Base-by-base conservation (phyloP, 2,113 vertebrate genomes). In the Osmerus mordax region DNA sequence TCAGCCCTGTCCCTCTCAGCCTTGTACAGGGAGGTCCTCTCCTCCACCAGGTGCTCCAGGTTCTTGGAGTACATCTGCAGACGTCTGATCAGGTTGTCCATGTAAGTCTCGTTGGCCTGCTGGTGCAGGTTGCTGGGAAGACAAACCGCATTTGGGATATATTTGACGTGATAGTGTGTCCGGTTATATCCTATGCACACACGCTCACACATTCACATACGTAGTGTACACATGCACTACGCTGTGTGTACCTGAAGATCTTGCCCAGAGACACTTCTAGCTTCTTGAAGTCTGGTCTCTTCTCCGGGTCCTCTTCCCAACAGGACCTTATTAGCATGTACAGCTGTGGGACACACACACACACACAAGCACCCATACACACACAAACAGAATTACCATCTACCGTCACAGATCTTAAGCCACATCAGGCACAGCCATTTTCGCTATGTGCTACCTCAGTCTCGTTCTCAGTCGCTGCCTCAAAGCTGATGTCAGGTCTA, bases 301-400 rank as follows among this genome's bases (percentile, higher is more conserved):
- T 95, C 71, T 99, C 97, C 55, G 96, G 95, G 84, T 99, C 97
- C 89, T 99, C 97, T n/a, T 99, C 97, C 97, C 97, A 99, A 84
- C 95, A 96, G 87, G 25, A 96, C 78, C 94, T 95, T 77, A 99
- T 95, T 71, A 99, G 90, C 23, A 89, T 88, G 71, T 93, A 95
- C 2, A 99, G 85, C 96, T 93, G 71, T 12, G 41, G 5, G 53
- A 11, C 13, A 32, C 62, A 16, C 29, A 16, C 14, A 63, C 23
- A 16, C 25, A 16, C 5, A 36, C 3, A 55, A 1, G 25, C 21
- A 25, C 15, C 25, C 41, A 63, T 9, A 62, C 0, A 64, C 3
- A 62, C 2, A 55, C 4, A 29, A 3, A 63, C 16, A 69, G 7
- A 65, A 23, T 71, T 7, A 47, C 41, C 41, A 47, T 47, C 41